phyloP scores from a whole-genome alignment of 1,140 invertebrate genomes.

The Thaumatotibia leucotreta region DNA sequence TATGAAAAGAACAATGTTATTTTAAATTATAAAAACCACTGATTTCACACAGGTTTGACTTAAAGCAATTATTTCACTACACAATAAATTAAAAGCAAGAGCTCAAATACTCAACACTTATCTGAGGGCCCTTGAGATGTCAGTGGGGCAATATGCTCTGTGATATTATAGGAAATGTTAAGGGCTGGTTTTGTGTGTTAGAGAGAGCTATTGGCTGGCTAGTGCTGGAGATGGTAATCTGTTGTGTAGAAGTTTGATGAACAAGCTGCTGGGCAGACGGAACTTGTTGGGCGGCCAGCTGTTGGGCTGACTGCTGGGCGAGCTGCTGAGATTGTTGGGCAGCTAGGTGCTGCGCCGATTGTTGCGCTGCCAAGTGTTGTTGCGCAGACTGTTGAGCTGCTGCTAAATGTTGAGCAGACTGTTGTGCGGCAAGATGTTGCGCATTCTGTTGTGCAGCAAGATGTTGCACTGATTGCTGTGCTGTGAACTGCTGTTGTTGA shows the following conservation, averaged over 20 bases:
- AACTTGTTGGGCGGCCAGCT: conserved; percentile 49
- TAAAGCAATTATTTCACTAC: not conserved
- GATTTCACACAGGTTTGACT: no score
- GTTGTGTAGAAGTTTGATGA: conserved; percentile 66
- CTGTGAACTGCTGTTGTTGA: conserved; percentile 56
- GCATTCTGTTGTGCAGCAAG: conserved; percentile 50
- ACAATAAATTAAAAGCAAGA: not conserved
- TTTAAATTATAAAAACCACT: no score
- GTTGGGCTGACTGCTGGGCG: conserved; percentile 34
- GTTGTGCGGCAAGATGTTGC: conserved; percentile 44
- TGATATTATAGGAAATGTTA: conserved; percentile 70
- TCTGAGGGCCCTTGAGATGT: conserved; percentile 1
- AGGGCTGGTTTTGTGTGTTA: conserved; percentile 62
- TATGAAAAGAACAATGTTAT: no score
- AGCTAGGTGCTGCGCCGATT: conserved; percentile 17
- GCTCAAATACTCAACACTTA: not conserved
- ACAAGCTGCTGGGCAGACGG: conserved; percentile 55
- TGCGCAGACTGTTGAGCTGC: conserved; percentile 40
- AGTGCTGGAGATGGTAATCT: conserved; percentile 67
- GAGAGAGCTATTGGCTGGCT: conserved; percentile 66
- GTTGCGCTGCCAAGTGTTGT: conserved; percentile 44
- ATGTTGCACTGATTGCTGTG: conserved; percentile 61
- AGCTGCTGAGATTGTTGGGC: conserved; percentile 51
- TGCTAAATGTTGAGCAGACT: conserved; percentile 44
- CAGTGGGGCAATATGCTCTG: conserved; percentile 68